Conservation (phyloP, 2,113 vertebrate genomes). For the Fulica atra region DNA sequence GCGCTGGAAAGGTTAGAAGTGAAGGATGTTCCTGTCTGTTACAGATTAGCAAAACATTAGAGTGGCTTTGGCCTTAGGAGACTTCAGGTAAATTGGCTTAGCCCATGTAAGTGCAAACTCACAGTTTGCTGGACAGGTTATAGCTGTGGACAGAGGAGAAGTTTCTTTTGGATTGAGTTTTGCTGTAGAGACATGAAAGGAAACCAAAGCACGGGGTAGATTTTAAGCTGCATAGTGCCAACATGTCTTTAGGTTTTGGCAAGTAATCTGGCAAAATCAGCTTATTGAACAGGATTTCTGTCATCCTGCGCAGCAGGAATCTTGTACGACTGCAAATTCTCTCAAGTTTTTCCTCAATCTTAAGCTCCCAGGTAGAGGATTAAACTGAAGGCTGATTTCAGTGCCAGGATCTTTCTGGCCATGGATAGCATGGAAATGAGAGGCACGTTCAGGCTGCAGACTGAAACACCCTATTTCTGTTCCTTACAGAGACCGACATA, state of each 20-base stretch:
- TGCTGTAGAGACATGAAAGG: background rate
- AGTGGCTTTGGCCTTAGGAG: constrained; percentile 26
- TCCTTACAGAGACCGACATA: background rate
- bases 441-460: background rate
- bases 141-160: background rate
- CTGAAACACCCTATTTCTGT: background rate
- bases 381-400: background rate
- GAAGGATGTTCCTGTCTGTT: constrained; percentile 39
- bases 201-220: background rate
- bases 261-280: background rate
- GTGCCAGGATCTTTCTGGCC: background rate
- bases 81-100: constrained; percentile 29
- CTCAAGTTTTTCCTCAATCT: background rate
- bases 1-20: constrained; percentile 50
- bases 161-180: background rate
- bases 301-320: background rate
- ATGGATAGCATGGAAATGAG: background rate
- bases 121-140: background rate
- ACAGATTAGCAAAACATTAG: constrained; percentile 35
- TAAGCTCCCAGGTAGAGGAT: background rate
- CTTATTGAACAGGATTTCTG: background rate
- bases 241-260: background rate
- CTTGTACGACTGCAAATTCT: background rate
- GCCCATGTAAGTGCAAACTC: background rate
- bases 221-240: background rate